These are phyloP conservation scores for Ginglymostoma cirratum DNA, from an alignment of 2,113 vertebrate genomes.

Conservation along the genomic window DNA sequence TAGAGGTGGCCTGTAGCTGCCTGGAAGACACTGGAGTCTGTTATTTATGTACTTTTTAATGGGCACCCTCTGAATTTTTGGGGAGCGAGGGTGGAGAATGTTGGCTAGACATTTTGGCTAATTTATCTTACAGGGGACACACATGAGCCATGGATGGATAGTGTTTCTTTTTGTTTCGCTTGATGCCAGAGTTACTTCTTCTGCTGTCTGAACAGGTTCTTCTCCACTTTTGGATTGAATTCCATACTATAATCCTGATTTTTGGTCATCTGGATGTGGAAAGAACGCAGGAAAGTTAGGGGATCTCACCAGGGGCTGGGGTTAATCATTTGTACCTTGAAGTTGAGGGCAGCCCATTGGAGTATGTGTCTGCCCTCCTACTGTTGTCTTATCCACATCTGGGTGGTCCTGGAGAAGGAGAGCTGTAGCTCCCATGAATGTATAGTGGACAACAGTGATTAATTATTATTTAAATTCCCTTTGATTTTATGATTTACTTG, in stretches of 20 bases:
- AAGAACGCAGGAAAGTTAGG: background rate
- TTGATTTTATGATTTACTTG: background rate
- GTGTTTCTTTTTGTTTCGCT: background rate
- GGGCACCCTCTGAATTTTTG: background rate
- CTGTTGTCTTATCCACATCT: background rate
- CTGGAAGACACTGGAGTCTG: background rate
- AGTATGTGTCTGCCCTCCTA: no score
- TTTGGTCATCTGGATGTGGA: background rate
- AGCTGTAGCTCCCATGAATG: background rate
- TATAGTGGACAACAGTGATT: background rate
- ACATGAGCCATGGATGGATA: background rate
- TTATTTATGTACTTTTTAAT: background rate
- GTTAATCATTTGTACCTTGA: background rate
- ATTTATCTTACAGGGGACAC: background rate
- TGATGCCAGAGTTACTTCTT: background rate
- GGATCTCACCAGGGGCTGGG: background rate
- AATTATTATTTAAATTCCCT: background rate
- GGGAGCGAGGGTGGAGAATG: background rate
- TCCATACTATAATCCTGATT: background rate
- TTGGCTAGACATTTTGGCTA: background rate
- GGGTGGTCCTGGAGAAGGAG: background rate
- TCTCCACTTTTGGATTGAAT: background rate
- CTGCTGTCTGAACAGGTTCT: background rate
- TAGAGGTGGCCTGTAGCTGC: background rate
- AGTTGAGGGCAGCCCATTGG: background rate